Evolutionary conservation across 2,888 invertebrate genomes (phyloP).

Genomic region (Microplitis deprimator): DNA sequence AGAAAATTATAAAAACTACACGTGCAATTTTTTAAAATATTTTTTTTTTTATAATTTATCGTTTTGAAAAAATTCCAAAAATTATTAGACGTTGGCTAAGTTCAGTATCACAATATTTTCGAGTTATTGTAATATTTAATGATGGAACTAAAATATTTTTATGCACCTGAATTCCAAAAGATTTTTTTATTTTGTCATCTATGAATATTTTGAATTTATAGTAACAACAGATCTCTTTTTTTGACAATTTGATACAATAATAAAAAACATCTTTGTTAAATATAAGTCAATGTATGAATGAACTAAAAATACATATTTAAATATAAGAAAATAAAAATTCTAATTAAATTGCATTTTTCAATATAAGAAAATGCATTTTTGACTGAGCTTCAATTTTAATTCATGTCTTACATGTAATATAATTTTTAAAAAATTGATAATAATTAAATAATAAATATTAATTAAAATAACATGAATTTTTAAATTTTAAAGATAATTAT

Average conservation of each 20-base stretch:
- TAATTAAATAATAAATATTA: constrained; percentile 6
- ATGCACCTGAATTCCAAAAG: too few relatives aligned
- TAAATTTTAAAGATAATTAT: constrained; percentile 14
- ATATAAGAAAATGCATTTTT: constrained; percentile 31
- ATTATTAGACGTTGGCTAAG: too few relatives aligned
- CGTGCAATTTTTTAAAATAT: too few relatives aligned
- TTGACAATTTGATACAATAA: background rate
- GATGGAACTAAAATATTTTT: too few relatives aligned
- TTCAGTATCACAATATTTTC: too few relatives aligned
- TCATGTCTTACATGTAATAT: constrained; percentile 11
- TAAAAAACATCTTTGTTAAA: background rate
- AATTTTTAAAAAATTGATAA: constrained; percentile 5
- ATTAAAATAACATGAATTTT: background rate
- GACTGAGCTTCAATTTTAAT: constrained; percentile 35
- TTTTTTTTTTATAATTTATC: too few relatives aligned
- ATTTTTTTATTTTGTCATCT: background rate
- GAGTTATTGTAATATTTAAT: too few relatives aligned
- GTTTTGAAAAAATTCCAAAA: too few relatives aligned
- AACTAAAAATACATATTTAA: constrained; percentile 17
- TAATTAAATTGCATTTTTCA: constrained; percentile 11
- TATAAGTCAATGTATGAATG: background rate
- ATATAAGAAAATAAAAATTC: constrained; percentile 3
- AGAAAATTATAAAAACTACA: too few relatives aligned
- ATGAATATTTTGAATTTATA: background rate
- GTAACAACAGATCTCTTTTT: background rate